Base-by-base conservation (phyloP, 2,797 vertebrate species). In the Iguana delicatissima region DNA sequence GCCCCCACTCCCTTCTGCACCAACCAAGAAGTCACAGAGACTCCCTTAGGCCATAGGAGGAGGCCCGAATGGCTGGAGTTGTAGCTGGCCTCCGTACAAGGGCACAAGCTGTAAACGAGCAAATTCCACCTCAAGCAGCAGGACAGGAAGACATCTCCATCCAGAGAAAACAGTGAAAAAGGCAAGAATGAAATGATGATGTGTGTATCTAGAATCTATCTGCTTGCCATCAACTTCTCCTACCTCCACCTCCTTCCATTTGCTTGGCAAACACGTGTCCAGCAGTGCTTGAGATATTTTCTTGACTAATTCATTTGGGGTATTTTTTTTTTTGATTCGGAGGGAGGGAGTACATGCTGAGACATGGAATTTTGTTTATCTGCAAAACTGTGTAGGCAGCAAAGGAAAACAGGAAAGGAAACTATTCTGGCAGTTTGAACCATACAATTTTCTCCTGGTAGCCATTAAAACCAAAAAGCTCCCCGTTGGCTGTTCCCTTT, bases 351-450 rank as follows among this genome's bases (percentile, higher is more conserved):
- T 82, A 89, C 80, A 55, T 10, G 0, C 1, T 88, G 87, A 90
- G 93, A 89, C 10, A 79, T 94, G 90, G 94, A 94, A 94, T 93
- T 89, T 88, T 84, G 35, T 6, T 2, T 89, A 52, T 50, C 80
- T 93, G 93, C 81, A 8, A 64, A 32, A 42, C 69, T 91, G 91
- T 32, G 94, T 90, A 94, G 93, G 94, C 95, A 94, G 95, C 20
- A n/a, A 91, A 95, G 85, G 46, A 91, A 93, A 95, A 93, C 91
- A 93, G 94, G 93, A 95, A 93, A 91, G 86, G 89, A 88, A 95
- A 90, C 18, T 88, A 4, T 90, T 84, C 74, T 80, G 86, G 81
- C 46, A 74, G 94, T 35, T 29, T 52, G 55, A 80, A 59, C 87
- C 64, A 64, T 74, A 13, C 0, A 69, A 81, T 89, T 90, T 79